Conservation (phyloP, 2,113 vertebrate species). For the Neolamprologus kungweensis region DNA sequence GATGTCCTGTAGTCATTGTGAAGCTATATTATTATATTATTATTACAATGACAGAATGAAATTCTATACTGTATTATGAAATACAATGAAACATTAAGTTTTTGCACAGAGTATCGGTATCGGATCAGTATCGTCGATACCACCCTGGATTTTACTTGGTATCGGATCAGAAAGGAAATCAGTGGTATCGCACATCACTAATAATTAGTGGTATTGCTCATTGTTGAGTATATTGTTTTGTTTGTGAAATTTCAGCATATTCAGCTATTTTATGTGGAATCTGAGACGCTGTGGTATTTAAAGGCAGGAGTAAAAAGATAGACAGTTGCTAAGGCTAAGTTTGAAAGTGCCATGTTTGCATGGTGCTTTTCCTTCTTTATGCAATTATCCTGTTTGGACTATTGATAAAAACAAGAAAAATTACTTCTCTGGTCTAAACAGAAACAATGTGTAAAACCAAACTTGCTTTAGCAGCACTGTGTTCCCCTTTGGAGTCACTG, state of each 20-base stretch:
- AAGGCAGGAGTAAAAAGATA: background rate
- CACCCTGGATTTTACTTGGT: too few relatives aligned
- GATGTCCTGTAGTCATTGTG: too few relatives aligned
- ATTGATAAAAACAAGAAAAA: background rate
- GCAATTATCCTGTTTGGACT: slow-evolving; percentile 6
- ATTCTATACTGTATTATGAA: too few relatives aligned
- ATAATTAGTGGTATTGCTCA: background rate
- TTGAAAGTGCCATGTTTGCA: background rate
- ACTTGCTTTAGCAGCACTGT: background rate
- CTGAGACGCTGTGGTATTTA: background rate
- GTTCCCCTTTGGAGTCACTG: background rate
- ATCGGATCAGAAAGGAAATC: too few relatives aligned
- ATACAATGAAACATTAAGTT: too few relatives aligned
- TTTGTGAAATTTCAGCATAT: background rate
- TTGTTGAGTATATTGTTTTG: background rate
- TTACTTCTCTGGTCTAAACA: slow-evolving; percentile 3
- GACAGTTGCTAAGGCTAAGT: background rate
- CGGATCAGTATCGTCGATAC: too few relatives aligned
- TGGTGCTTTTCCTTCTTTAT: background rate
- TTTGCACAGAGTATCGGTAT: too few relatives aligned
- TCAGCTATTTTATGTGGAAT: background rate
- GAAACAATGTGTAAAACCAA: background rate
- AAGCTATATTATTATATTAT: too few relatives aligned
- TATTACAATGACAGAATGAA: too few relatives aligned
- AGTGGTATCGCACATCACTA: too few relatives aligned